These are phyloP conservation scores for Calidris pugnax DNA, from an alignment of 2,113 vertebrate species.

Conservation along the genomic window DNA sequence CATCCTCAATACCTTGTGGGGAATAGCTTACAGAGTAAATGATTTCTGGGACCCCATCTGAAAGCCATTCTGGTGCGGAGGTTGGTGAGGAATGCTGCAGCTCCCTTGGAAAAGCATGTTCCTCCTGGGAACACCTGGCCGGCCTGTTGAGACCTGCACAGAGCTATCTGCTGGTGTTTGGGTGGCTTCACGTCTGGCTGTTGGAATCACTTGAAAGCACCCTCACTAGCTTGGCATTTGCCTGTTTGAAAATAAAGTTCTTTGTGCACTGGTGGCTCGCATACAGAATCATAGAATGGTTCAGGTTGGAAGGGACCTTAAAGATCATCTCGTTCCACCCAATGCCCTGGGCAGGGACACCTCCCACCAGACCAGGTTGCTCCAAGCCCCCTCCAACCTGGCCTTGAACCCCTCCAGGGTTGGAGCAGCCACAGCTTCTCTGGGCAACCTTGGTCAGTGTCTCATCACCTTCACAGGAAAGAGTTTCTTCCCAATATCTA, in stretches of 20 bases:
- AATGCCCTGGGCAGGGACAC: too few species aligned
- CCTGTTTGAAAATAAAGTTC: neutral
- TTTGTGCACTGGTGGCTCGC: neutral
- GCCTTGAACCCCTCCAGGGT: too few species aligned
- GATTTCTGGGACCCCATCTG: neutral
- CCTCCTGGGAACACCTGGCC: neutral
- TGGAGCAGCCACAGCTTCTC: too few species aligned
- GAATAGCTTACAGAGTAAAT: neutral
- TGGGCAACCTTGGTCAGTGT: too few species aligned
- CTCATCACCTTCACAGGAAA: too few species aligned
- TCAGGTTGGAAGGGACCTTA: too few species aligned
- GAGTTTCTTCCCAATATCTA: too few species aligned
- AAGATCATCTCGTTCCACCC: too few species aligned
- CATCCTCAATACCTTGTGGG: neutral
- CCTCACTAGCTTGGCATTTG: neutral
- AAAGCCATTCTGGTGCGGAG: neutral
- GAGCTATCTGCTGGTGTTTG: neutral
- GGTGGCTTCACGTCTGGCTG: neutral
- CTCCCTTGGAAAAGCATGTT: neutral
- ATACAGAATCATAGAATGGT: too few species aligned
- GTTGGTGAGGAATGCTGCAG: conserved; percentile 28
- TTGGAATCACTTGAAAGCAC: conserved; percentile 36
- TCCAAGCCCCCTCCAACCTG: too few species aligned
- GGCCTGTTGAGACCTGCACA: conserved; percentile 19
- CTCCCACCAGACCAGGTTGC: too few species aligned